phyloP scores from a whole-genome alignment of 2,888 invertebrate genomes.

The Drosophila kambysellisi region DNA sequence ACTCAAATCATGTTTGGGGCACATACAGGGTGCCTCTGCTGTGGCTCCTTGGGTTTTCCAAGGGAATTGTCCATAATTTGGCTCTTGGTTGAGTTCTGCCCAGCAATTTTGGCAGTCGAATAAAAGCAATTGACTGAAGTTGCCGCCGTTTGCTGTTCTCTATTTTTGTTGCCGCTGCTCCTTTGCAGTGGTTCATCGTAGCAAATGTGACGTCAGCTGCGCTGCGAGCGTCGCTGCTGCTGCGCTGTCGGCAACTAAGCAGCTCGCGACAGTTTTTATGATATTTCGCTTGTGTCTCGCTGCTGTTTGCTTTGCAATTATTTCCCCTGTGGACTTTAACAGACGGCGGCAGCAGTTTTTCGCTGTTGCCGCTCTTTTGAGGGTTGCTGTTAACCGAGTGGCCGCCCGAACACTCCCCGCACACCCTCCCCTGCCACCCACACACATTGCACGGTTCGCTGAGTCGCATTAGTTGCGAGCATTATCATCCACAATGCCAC shows the following conservation, averaged over 20 bases:
- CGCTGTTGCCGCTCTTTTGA: constrained; percentile 24
- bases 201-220: constrained; percentile 37
- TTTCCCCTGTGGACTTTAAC: constrained; percentile 61
- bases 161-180: constrained; percentile 7
- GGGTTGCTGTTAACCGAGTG: constrained; percentile 55
- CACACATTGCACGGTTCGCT: constrained; percentile 55
- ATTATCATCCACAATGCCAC: constrained; percentile 67
- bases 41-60: neutral
- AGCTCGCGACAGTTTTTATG: constrained; percentile 57
- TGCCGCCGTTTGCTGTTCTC: constrained; percentile 19
- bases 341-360: constrained; percentile 10
- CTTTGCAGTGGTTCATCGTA: constrained; percentile 18
- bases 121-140: constrained; percentile 58
- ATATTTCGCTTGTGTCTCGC: constrained; percentile 36
- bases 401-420: neutral
- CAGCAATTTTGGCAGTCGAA: constrained; percentile 64
- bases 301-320: constrained; percentile 71
- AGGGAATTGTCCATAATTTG: constrained; percentile 19
- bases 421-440: neutral
- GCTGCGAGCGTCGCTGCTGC: constrained; percentile 30
- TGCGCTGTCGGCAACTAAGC: constrained; percentile 45
- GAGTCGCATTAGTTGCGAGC: constrained; percentile 52
- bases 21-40: constrained; percentile 51
- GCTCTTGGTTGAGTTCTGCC: neutral
- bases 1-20: constrained; percentile 44